These are phyloP conservation scores for Heliconius erato DNA, from an alignment of 2,888 invertebrate species.

Conservation along the genomic window DNA sequence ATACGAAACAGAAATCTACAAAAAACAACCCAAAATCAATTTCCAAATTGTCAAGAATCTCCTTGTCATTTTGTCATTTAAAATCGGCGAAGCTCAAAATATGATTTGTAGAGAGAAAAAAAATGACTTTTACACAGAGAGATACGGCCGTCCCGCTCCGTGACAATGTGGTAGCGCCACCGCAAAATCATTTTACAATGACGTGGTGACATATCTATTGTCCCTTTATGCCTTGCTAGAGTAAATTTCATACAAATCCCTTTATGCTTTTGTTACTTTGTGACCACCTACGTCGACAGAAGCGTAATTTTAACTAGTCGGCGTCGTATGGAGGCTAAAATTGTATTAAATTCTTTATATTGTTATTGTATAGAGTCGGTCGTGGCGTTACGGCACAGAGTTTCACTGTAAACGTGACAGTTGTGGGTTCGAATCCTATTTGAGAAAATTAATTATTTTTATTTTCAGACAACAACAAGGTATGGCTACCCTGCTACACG, in stretches of 20 bases:
- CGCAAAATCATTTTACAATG: conserved; percentile 68
- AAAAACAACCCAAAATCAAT: conserved; percentile 7
- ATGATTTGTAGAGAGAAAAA: conserved; percentile 59
- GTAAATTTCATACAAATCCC: conserved; percentile 41
- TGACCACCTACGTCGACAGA: conserved; percentile 67
- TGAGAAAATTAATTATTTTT: not conserved
- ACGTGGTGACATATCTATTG: conserved; percentile 75
- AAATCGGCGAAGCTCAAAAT: conserved; percentile 28
- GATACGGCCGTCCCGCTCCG: conserved; percentile 54
- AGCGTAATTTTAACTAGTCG: conserved; percentile 67
- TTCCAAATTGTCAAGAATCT: not conserved
- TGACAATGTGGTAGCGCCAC: conserved; percentile 75
- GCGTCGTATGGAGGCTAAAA: conserved; percentile 45
- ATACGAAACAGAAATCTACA: conserved; percentile 1
- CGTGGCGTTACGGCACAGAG: not conserved
- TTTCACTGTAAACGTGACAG: not conserved
- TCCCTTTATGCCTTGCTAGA: conserved; percentile 62
- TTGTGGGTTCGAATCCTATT: not conserved
- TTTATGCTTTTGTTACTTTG: conserved; percentile 53
- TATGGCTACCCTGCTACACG: too few species aligned
- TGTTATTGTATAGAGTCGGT: not conserved
- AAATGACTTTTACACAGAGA: conserved; percentile 72
- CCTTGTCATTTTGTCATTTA: conserved; percentile 26
- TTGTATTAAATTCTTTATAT: conserved; percentile 22
- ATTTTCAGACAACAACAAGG: too few species aligned